Percentiles rank a stretch among this genome's conserved stretches.
These are phyloP conservation scores for Diplodus puntazzo DNA, from an alignment of 2,797 vertebrate species.

Conservation along the genomic window DNA sequence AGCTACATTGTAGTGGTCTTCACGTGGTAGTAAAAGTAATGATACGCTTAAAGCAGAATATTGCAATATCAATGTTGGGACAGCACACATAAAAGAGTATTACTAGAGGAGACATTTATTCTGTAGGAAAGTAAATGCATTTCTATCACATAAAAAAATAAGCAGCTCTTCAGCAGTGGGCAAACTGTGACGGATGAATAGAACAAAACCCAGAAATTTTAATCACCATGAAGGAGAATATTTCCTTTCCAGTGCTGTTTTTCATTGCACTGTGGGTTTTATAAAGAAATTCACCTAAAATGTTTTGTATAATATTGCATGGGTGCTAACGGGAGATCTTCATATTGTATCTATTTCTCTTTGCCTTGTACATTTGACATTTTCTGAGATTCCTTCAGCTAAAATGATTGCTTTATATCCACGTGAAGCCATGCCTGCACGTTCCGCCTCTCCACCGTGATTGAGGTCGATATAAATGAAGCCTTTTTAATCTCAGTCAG, in stretches of 20 bases:
- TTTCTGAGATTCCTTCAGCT: background rate
- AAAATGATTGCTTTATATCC: no score
- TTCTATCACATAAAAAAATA: slow-evolving; percentile 2
- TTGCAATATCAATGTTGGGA: background rate
- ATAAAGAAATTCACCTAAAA: background rate
- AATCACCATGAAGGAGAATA: background rate
- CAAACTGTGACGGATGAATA: background rate
- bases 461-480: background rate
- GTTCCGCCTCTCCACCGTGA: background rate
- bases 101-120: background rate
- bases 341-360: background rate
- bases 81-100: background rate
- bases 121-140: background rate
- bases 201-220: background rate
- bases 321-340: background rate
- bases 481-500: background rate
- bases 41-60: background rate
- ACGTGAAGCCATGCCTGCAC: background rate
- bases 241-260: background rate
- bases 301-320: background rate
- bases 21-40: slow-evolving; percentile 35
- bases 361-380: slow-evolving; percentile 3
- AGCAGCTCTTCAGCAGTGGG: background rate
- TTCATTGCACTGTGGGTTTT: background rate
- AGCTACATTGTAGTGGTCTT: slow-evolving; percentile 24